Evolutionary conservation across 2,888 invertebrate genomes (phyloP).

Genomic region (Phymatocera aterrima): DNA sequence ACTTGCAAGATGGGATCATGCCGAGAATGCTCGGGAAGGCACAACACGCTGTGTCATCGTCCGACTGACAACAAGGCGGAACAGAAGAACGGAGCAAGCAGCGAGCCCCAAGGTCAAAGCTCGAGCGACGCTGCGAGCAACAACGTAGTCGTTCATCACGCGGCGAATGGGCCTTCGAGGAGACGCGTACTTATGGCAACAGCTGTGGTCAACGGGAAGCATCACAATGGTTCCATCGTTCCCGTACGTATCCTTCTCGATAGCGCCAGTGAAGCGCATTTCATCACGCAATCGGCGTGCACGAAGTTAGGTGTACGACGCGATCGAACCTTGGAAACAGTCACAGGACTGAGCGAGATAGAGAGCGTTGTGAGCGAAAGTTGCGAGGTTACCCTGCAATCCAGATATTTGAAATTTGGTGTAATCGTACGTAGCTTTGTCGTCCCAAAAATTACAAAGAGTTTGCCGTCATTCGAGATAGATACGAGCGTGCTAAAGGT

Average conservation of each 20-base stretch:
- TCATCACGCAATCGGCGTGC: slow-evolving; percentile 44
- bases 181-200: slow-evolving; percentile 46
- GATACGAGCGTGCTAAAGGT: slow-evolving; percentile 26
- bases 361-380: slow-evolving; percentile 30
- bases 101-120: neutral
- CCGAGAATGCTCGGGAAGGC: neutral
- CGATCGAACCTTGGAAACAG: neutral
- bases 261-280: slow-evolving; percentile 48
- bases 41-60: slow-evolving; percentile 36
- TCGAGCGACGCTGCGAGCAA: slow-evolving; percentile 23
- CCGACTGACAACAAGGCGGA: slow-evolving; percentile 17
- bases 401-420: slow-evolving; percentile 35
- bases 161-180: slow-evolving; percentile 39
- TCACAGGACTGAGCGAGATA: slow-evolving; percentile 47
- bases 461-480: slow-evolving; percentile 44
- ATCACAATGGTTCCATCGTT: slow-evolving; percentile 35
- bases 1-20: neutral
- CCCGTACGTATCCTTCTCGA: slow-evolving; percentile 42
- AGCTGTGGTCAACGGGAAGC: slow-evolving; percentile 26
- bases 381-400: slow-evolving; percentile 24
- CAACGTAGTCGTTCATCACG: slow-evolving; percentile 36
- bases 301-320: slow-evolving; percentile 32
- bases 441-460: slow-evolving; percentile 48
- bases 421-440: slow-evolving; percentile 45
- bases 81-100: neutral